Percentiles rank a stretch among this genome's conserved stretches.
Evolutionary conservation across 2,888 invertebrate genomes (phyloP).

Genomic region (Xylota sylvarum): DNA sequence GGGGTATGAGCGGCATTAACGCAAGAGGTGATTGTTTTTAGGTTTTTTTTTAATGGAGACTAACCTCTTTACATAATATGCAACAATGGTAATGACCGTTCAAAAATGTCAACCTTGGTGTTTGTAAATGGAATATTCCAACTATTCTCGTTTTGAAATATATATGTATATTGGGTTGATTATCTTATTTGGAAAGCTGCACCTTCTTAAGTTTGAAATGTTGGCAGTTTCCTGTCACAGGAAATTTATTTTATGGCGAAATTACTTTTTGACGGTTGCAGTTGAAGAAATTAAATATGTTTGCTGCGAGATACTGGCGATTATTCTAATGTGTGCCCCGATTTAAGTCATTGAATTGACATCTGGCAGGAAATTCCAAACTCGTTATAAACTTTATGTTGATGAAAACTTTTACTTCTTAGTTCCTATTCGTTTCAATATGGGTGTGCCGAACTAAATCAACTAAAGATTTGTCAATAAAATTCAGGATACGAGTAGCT

Average conservation of each 20-base stretch:
- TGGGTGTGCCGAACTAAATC: constrained; percentile 47
- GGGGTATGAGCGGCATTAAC: too few species aligned
- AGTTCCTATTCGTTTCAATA: constrained; percentile 49
- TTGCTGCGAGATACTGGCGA: neutral
- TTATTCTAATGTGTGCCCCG: neutral
- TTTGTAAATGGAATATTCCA: too few species aligned
- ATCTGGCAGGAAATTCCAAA: constrained; percentile 59
- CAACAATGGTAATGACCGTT: too few species aligned
- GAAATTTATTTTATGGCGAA: neutral
- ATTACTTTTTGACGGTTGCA: neutral
- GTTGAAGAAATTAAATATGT: neutral
- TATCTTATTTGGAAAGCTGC: too few species aligned
- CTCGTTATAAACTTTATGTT: constrained; percentile 49
- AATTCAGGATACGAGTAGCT: neutral
- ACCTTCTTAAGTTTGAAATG: neutral
- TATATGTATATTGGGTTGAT: too few species aligned
- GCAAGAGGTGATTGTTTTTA: too few species aligned
- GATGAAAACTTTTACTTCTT: constrained; percentile 43
- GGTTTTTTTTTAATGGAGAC: too few species aligned
- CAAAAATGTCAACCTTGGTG: too few species aligned
- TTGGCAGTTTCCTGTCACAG: constrained; percentile 4
- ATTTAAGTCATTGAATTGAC: constrained; percentile 44
- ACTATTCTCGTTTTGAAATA: too few species aligned
- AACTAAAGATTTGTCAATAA: constrained; percentile 26
- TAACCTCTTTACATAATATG: too few species aligned